These are phyloP conservation scores for Iguana delicatissima DNA, from an alignment of 2,797 vertebrate species.

Conservation along the genomic window DNA sequence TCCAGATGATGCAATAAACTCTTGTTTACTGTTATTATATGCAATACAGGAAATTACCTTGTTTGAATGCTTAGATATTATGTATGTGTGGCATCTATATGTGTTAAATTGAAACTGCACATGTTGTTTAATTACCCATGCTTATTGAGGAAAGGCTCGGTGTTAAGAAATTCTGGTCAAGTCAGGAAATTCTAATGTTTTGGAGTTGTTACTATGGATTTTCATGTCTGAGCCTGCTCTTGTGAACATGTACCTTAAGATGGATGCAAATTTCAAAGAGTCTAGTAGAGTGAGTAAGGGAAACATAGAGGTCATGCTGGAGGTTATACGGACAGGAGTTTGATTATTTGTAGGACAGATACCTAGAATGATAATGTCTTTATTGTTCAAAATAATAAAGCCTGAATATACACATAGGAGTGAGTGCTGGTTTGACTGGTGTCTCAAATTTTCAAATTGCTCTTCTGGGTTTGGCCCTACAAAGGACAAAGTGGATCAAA, in stretches of 20 bases:
- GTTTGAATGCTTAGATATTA: slow-evolving; percentile 54
- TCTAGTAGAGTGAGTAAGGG: slow-evolving; percentile 19
- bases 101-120: slow-evolving; percentile 20
- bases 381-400: not conserved
- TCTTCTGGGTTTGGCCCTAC: not conserved
- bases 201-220: slow-evolving; percentile 13
- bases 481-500: not conserved
- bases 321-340: slow-evolving; percentile 39
- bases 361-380: not conserved
- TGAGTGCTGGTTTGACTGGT: not conserved
- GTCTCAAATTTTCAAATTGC: not conserved
- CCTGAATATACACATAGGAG: not conserved
- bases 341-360: slow-evolving; percentile 36
- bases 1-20: slow-evolving; percentile 49
- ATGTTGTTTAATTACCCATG: not conserved
- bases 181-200: not conserved
- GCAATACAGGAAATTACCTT: slow-evolving; percentile 48
- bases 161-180: not conserved
- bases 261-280: not conserved
- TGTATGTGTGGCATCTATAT: slow-evolving; percentile 47
- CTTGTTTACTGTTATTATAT: slow-evolving; percentile 54
- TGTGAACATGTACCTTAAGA: not conserved
- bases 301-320: not conserved
- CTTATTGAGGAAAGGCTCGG: slow-evolving; percentile 40
- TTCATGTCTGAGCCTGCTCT: slow-evolving; percentile 34